Percentiles rank a stretch among this genome's conserved stretches.
Conservation (phyloP, 2,113 vertebrate genomes). For the Bungarus multicinctus region DNA sequence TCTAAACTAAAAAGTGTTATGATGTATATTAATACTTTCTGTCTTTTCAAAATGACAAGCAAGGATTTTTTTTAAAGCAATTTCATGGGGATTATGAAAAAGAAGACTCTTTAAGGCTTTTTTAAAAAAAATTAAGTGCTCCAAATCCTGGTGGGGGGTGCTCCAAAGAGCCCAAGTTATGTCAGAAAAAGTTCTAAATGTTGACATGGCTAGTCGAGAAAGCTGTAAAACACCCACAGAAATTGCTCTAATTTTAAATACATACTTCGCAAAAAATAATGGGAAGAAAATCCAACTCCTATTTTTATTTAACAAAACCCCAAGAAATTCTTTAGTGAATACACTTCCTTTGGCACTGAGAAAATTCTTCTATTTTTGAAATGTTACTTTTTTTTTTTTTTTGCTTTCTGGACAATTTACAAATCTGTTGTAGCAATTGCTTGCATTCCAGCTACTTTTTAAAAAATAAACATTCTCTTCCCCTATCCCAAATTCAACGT, state of each 20-base stretch:
- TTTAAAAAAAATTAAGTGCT: not conserved
- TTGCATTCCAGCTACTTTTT: not conserved
- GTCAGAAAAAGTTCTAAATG: not conserved
- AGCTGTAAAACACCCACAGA: not conserved
- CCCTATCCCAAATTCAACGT: not conserved
- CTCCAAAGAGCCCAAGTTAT: not conserved
- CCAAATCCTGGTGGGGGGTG: not conserved
- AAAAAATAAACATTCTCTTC: not conserved
- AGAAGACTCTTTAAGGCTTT: not conserved
- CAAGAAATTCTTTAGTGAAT: not conserved
- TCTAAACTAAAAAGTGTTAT: not conserved
- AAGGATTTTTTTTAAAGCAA: not conserved
- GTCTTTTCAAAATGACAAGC: not conserved
- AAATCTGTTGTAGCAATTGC: not conserved
- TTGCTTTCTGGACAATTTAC: not conserved
- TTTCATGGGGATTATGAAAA: not conserved
- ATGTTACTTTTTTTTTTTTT: not conserved
- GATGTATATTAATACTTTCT: not conserved
- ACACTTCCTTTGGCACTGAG: not conserved
- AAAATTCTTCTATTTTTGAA: not conserved
- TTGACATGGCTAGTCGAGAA: not conserved
- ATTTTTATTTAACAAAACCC: not conserved
- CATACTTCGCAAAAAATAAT: not conserved
- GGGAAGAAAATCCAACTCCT: not conserved
- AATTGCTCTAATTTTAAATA: not conserved